Percentiles rank a stretch among this genome's conserved stretches.
Conservation (phyloP, 2,888 invertebrate species). For the Zygothrica quintamaculata region DNA sequence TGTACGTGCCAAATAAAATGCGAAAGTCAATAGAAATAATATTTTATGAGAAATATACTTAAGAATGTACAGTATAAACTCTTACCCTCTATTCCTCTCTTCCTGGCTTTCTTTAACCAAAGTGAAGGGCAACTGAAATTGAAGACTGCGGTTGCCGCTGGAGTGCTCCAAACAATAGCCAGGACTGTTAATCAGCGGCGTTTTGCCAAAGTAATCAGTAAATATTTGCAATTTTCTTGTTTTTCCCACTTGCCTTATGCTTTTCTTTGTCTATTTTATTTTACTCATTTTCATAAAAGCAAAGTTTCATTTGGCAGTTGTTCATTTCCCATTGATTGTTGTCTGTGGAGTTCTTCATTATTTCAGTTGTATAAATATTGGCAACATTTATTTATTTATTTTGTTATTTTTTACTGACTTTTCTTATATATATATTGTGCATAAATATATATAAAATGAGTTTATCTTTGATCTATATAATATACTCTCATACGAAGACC, state of each 20-base stretch:
- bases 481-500: not conserved
- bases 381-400: constrained; percentile 9
- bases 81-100: no score
- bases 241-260: constrained; percentile 15
- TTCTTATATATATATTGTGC: constrained; percentile 3
- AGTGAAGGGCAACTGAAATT: constrained; percentile 13
- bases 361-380: constrained; percentile 26
- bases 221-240: constrained; percentile 69
- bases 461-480: constrained; percentile 18
- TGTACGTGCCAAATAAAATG: constrained; percentile 40
- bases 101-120: not conserved
- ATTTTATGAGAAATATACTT: constrained; percentile 39
- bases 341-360: constrained; percentile 20
- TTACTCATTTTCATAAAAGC: constrained; percentile 81
- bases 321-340: constrained; percentile 39
- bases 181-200: constrained; percentile 69
- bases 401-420: no score
- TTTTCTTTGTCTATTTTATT: constrained; percentile 36
- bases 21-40: constrained; percentile 43
- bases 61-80: constrained; percentile 6
- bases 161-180: constrained; percentile 36
- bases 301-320: constrained; percentile 48
- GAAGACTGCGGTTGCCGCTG: not conserved
- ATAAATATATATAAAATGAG: constrained; percentile 1
- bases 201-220: constrained; percentile 70